phyloP scores from a whole-genome alignment of 2,888 invertebrate species.

The Sinelater perroti region DNA sequence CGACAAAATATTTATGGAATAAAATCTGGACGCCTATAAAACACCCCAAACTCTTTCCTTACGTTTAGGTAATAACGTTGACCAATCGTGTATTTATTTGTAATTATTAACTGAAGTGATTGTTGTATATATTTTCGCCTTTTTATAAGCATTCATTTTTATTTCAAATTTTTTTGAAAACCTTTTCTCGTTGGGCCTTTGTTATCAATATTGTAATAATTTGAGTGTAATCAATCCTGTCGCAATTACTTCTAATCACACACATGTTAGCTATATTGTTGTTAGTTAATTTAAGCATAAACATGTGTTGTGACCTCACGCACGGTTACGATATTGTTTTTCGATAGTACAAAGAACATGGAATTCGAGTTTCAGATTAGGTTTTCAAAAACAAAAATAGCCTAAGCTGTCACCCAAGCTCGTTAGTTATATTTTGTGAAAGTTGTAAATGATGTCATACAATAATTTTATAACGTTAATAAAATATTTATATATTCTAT shows the following conservation, averaged over 20 bases:
- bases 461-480: constrained; percentile 17
- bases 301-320: no score
- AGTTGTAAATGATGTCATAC: constrained; percentile 1
- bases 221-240: background rate
- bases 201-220: background rate
- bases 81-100: constrained; percentile 13
- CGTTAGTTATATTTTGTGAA: background rate
- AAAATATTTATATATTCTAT: constrained; percentile 13
- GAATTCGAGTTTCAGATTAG: background rate
- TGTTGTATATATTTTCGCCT: background rate
- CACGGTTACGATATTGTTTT: no score
- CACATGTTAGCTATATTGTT: no score
- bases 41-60: no score
- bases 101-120: background rate
- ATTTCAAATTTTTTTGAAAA: constrained; percentile 2
- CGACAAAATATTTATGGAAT: no score
- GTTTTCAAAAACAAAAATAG: constrained; percentile 5
- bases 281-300: background rate
- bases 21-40: no score
- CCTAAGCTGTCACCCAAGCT: background rate
- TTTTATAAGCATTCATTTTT: no score
- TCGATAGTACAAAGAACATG: background rate
- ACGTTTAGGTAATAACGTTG: no score
- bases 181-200: background rate
- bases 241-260: no score